Evolutionary conservation across 2,113 vertebrate genomes (phyloP).

Genomic region (Mormyrus iriodes): DNA sequence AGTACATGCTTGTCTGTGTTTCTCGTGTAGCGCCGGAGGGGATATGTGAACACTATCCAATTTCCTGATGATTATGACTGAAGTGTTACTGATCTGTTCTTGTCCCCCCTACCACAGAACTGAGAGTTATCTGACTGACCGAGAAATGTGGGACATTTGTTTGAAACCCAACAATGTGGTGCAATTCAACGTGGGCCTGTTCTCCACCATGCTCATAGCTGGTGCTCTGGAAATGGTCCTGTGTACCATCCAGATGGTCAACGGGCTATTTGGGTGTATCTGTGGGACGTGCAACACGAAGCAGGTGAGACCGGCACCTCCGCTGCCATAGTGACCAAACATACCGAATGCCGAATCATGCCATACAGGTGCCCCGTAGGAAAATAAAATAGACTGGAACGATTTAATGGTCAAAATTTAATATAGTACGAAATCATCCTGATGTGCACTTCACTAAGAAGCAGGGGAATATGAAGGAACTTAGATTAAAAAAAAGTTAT

Average conservation of each 20-base stretch:
- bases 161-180: constrained; percentile 48
- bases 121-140: constrained; percentile 46
- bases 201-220: constrained; percentile 51
- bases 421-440: background rate
- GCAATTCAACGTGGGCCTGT: constrained; percentile 58
- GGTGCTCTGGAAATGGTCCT: constrained; percentile 53
- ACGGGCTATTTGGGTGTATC: constrained; percentile 62
- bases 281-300: constrained; percentile 59
- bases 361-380: background rate
- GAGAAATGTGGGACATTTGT: constrained; percentile 28
- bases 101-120: constrained; percentile 29
- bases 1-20: too few species aligned
- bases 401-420: background rate
- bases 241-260: constrained; percentile 60
- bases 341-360: background rate
- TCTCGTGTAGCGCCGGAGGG: too few species aligned
- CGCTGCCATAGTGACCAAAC: background rate
- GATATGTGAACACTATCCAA: background rate
- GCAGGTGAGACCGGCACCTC: constrained; percentile 35
- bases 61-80: background rate
- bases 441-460: background rate
- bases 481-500: background rate
- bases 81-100: background rate
- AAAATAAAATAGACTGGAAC: background rate
- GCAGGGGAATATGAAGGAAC: background rate